Evolutionary conservation across 2,797 vertebrate species (phyloP).

Genomic region (Typhlichthys eigenmanni): DNA sequence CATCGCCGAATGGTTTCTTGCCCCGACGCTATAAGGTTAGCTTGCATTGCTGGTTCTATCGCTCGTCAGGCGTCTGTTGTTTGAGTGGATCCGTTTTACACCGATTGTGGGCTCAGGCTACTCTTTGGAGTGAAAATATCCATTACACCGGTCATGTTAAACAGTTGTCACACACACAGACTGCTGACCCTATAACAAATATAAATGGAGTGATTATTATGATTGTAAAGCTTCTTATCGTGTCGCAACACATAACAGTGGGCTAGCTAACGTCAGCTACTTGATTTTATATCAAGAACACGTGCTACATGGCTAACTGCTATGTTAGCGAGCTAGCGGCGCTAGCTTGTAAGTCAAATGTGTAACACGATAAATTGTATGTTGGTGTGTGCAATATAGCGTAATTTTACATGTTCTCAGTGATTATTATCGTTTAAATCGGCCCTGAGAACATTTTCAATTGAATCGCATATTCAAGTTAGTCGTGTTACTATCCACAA

Average conservation of each 20-base stretch:
- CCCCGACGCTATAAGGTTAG: constrained; percentile 69
- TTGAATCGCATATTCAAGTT: constrained; percentile 5
- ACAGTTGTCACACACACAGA: constrained; percentile 1
- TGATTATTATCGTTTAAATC: not conserved
- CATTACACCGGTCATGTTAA: constrained; percentile 59
- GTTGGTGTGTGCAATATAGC: not conserved
- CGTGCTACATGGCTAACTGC: constrained; percentile 74
- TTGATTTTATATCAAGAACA: constrained; percentile 68
- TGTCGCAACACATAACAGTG: not conserved
- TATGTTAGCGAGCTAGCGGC: constrained; percentile 43
- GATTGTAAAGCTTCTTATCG: not conserved
- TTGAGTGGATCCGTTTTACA: constrained; percentile 29
- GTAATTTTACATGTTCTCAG: too few relatives aligned
- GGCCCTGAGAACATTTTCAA: not conserved
- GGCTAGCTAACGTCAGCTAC: constrained; percentile 16
- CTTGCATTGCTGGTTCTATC: constrained; percentile 59
- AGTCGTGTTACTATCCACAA: constrained; percentile 42
- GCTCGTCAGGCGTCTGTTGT: constrained; percentile 54
- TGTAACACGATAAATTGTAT: not conserved
- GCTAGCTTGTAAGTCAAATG: constrained; percentile 7
- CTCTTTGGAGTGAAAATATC: constrained; percentile 62
- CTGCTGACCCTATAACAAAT: not conserved
- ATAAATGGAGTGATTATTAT: not conserved
- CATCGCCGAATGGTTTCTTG: constrained; percentile 57
- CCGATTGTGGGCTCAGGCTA: constrained; percentile 57